Percentiles rank a stretch among this genome's conserved stretches.
Conservation (phyloP, 1,140 invertebrate genomes). For the Euschistus heros region DNA sequence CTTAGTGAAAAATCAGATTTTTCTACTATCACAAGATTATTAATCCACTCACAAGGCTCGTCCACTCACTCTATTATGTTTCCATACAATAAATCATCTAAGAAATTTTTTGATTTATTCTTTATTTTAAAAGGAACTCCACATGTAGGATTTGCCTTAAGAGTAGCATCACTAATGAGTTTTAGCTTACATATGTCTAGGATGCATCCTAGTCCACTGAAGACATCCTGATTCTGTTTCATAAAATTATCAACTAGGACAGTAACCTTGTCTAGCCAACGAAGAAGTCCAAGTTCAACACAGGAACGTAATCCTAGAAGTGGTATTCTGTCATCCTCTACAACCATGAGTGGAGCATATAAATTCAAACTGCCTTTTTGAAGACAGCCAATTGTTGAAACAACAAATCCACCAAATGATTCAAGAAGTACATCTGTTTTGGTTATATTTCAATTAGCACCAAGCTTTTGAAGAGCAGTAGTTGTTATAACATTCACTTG, state of each 20-base stretch:
- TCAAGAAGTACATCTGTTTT: not conserved
- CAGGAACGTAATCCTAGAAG: not conserved
- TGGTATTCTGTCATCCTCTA: not conserved
- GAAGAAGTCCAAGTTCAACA: not conserved
- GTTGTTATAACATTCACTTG: too few species aligned
- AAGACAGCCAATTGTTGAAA: not conserved
- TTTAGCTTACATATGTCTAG: constrained; percentile 15
- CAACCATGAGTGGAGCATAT: not conserved
- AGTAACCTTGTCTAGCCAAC: not conserved
- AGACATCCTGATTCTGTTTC: constrained; percentile 16
- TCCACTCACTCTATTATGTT: constrained; percentile 32
- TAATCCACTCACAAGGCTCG: too few species aligned
- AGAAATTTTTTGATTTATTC: constrained; percentile 30
- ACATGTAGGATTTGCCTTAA: constrained; percentile 26
- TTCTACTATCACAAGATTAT: too few species aligned
- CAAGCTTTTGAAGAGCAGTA: not conserved
- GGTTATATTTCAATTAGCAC: not conserved
- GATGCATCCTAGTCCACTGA: constrained; percentile 14
- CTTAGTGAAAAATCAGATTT: constrained; percentile 33
- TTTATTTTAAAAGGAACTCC: constrained; percentile 29
- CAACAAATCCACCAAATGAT: not conserved
- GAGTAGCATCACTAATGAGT: constrained; percentile 14
- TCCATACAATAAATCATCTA: constrained; percentile 29
- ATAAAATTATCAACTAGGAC: not conserved
- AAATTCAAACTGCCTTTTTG: not conserved